Percentiles rank a stretch among this genome's conserved stretches.
These are phyloP conservation scores for Anthophora plumipes DNA, from an alignment of 2,888 invertebrate genomes.

Conservation along the genomic window DNA sequence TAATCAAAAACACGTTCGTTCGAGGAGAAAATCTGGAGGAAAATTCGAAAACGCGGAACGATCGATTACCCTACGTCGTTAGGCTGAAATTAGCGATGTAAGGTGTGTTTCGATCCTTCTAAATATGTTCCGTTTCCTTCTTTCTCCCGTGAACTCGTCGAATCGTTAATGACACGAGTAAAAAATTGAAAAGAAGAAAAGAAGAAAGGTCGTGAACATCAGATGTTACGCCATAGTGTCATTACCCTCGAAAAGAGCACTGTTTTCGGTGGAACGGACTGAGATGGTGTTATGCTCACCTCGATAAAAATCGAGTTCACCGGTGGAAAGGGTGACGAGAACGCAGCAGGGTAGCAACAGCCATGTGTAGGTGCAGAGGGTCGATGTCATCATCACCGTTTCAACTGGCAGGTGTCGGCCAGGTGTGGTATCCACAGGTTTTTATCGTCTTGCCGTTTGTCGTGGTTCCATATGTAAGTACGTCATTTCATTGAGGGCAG, in stretches of 20 bases:
- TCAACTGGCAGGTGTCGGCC: constrained; percentile 59
- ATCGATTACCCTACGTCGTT: neutral
- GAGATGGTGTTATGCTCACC: constrained; percentile 71
- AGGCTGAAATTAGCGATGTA: neutral
- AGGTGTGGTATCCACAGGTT: constrained; percentile 63
- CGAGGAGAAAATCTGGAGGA: no score
- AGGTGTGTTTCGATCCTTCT: neutral
- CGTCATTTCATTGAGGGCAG: constrained; percentile 79
- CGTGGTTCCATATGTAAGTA: constrained; percentile 78
- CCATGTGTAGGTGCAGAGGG: constrained; percentile 62
- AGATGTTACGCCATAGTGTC: constrained; percentile 40
- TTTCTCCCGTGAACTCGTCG: neutral
- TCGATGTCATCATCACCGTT: constrained; percentile 66
- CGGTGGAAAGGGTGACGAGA: constrained; percentile 73
- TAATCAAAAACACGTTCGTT: no score
- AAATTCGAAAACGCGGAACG: neutral
- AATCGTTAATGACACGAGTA: neutral
- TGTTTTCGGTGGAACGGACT: constrained; percentile 36
- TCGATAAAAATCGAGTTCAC: constrained; percentile 79
- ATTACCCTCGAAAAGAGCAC: constrained; percentile 53
- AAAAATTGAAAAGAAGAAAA: neutral
- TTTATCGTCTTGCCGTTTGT: constrained; percentile 63
- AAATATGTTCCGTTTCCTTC: no score
- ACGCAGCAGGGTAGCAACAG: constrained; percentile 73
- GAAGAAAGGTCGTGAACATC: neutral